Conservation (phyloP, 2,888 invertebrate species). For the Apotomis capreana region DNA sequence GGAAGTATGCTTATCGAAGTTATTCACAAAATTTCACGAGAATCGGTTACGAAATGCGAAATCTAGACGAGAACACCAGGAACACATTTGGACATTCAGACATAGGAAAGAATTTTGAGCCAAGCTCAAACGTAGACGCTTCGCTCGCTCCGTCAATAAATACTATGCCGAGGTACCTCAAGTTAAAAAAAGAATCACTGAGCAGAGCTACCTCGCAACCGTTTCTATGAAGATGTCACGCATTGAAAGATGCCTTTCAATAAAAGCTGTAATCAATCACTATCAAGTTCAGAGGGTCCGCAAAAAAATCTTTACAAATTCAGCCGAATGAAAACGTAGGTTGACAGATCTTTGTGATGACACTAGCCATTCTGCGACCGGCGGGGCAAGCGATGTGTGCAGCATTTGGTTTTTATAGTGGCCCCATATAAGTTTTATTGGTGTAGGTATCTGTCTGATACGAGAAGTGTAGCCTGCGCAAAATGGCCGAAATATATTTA, state of each 20-base stretch:
- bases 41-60: too few species aligned
- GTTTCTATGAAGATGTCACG: constrained; percentile 47
- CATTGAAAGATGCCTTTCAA: constrained; percentile 52
- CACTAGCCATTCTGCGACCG: constrained; percentile 23
- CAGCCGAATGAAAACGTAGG: constrained; percentile 46
- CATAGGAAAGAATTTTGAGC: too few species aligned
- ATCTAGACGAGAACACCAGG: too few species aligned
- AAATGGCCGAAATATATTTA: not conserved
- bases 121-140: too few species aligned
- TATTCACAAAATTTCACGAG: too few species aligned
- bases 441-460: constrained; percentile 5
- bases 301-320: constrained; percentile 56
- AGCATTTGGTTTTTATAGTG: constrained; percentile 24
- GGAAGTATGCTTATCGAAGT: too few species aligned
- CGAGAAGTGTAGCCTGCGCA: not conserved
- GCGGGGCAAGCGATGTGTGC: constrained; percentile 1
- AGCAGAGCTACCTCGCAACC: constrained; percentile 12
- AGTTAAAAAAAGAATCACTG: constrained; percentile 8
- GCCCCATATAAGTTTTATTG: constrained; percentile 9
- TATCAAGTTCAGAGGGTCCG: constrained; percentile 59
- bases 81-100: too few species aligned
- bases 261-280: constrained; percentile 63
- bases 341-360: constrained; percentile 40
- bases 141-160: too few species aligned
- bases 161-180: too few species aligned